Evolutionary conservation across 2,113 vertebrate genomes (phyloP).

Genomic region (Psammodynastes pulverulentus): DNA sequence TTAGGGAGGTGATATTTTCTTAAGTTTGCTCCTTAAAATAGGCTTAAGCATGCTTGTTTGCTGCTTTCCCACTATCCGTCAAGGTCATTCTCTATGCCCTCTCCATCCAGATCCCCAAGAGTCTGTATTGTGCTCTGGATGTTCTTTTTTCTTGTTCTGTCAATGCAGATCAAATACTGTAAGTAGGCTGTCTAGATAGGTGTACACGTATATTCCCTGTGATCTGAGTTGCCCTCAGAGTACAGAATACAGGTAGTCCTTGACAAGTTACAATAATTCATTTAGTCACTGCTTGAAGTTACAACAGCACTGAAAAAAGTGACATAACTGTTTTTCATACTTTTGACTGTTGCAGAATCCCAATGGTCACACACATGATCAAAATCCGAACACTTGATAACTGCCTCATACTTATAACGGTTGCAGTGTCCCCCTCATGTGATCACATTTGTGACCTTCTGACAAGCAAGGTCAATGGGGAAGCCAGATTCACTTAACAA

Average conservation of each 20-base stretch:
- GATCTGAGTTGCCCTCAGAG: neutral
- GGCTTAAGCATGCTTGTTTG: neutral
- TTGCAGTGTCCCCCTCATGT: neutral
- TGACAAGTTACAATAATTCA: neutral
- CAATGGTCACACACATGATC: neutral
- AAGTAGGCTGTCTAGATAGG: neutral
- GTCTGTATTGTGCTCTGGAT: neutral
- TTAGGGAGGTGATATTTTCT: neutral
- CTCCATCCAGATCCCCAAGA: neutral
- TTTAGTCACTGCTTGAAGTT: neutral
- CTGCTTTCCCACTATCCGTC: neutral
- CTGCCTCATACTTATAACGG: neutral
- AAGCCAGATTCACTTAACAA: neutral
- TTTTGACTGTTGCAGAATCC: neutral
- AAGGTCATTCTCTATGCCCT: neutral
- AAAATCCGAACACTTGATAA: neutral
- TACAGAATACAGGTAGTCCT: neutral
- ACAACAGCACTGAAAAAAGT: neutral
- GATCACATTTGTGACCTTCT: neutral
- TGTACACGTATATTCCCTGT: neutral
- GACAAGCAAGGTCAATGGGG: neutral
- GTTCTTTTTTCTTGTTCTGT: neutral
- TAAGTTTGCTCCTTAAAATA: neutral
- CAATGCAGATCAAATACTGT: neutral
- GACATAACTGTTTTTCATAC: neutral